These are phyloP conservation scores for Drosophila stalkeri DNA, from an alignment of 2,888 invertebrate species.

Conservation along the genomic window DNA sequence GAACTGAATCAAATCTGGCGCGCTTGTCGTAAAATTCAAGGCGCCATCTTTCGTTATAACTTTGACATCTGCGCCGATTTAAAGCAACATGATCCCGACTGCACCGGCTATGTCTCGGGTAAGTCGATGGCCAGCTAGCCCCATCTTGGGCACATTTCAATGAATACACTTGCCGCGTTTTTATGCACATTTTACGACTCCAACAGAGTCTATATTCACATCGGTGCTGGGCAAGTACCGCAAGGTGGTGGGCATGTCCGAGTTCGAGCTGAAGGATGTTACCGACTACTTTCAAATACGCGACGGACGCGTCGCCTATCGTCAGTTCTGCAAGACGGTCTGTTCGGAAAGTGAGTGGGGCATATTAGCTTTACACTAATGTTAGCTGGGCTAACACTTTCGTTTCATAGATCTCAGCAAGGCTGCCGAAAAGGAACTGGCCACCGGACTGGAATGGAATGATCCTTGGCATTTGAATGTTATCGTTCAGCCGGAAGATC, in stretches of 20 bases:
- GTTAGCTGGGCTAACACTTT: background rate
- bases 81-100: constrained; percentile 89
- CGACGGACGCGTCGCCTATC: constrained; percentile 91
- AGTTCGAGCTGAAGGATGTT: constrained; percentile 90
- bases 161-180: constrained; percentile 22
- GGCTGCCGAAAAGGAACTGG: constrained; percentile 80
- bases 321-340: constrained; percentile 91
- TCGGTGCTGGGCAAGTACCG: constrained; percentile 89
- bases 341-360: constrained; percentile 82
- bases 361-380: background rate
- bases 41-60: constrained; percentile 90
- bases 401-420: constrained; percentile 67
- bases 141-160: constrained; percentile 18
- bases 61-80: constrained; percentile 91
- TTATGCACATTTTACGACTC: constrained; percentile 38
- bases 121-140: constrained; percentile 22
- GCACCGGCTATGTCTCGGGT: constrained; percentile 90
- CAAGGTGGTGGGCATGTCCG: constrained; percentile 89
- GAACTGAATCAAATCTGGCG: constrained; percentile 90
- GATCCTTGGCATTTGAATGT: constrained; percentile 89
- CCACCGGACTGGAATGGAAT: constrained; percentile 88
- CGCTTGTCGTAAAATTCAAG: constrained; percentile 92
- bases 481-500: constrained; percentile 88
- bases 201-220: constrained; percentile 90
- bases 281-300: constrained; percentile 92